phyloP scores from a whole-genome alignment of 1,140 invertebrate genomes.

The Coptotermes formosanus region DNA sequence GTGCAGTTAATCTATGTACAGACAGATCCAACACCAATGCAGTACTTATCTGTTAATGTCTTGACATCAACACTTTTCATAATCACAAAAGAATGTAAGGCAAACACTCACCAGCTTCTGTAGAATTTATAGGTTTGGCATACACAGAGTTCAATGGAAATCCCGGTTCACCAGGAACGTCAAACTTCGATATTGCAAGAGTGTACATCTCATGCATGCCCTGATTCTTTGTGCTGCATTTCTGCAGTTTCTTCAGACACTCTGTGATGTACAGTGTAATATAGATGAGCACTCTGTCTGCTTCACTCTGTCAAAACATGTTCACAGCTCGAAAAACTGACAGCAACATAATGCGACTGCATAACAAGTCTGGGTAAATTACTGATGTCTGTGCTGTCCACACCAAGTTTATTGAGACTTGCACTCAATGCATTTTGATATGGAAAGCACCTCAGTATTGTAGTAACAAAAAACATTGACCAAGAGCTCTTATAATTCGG shows the following conservation, averaged over 20 bases:
- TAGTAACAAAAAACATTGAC: no score
- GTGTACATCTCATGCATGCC: slow-evolving; percentile 95
- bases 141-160: slow-evolving; percentile 99
- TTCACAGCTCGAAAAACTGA: not conserved
- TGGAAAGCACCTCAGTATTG: no score
- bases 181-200: slow-evolving; percentile 91
- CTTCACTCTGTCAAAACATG: slow-evolving; percentile 71
- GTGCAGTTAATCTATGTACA: no score
- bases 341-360: not conserved
- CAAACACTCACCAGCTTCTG: slow-evolving; percentile 67
- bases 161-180: slow-evolving; percentile 92
- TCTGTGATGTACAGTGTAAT: slow-evolving; percentile 98
- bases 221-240: slow-evolving; percentile 85
- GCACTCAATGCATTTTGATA: no score
- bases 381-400: not conserved
- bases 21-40: no score
- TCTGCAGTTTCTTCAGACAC: slow-evolving; percentile 93
- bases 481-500: no score
- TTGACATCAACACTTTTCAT: no score
- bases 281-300: slow-evolving; percentile 95
- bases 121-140: slow-evolving; percentile 74
- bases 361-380: not conserved
- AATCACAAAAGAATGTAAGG: not conserved
- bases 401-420: no score
- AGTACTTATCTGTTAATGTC: no score